Conservation (phyloP, 2,888 invertebrate genomes). For the Pedicia rivosa region DNA sequence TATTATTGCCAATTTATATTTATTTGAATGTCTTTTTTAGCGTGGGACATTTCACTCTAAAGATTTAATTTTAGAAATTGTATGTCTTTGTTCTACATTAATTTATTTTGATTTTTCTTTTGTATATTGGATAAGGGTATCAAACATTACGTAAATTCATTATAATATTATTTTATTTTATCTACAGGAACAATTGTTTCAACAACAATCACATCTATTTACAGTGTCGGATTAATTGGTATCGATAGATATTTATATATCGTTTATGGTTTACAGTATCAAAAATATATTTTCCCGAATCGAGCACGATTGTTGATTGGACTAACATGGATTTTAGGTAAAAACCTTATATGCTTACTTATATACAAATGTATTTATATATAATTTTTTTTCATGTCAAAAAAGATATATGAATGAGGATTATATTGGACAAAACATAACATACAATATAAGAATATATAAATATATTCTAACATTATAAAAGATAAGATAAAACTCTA, state of each 20-base stretch:
- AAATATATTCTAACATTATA: not conserved
- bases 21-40: too few species aligned
- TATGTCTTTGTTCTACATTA: too few species aligned
- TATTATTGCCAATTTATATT: too few species aligned
- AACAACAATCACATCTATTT: constrained; percentile 44
- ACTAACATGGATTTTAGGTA: constrained; percentile 40
- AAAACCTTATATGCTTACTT: too few species aligned
- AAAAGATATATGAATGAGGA: too few species aligned
- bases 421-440: not conserved
- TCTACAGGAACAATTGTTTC: constrained; percentile 42
- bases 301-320: constrained; percentile 38
- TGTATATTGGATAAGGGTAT: too few species aligned
- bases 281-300: constrained; percentile 40
- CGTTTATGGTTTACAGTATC: constrained; percentile 44
- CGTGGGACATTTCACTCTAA: too few species aligned
- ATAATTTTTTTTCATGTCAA: too few species aligned
- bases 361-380: not conserved
- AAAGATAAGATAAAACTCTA: not conserved
- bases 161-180: not conserved
- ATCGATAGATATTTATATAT: constrained; percentile 48
- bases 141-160: too few species aligned
- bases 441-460: not conserved
- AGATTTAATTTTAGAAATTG: too few species aligned
- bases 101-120: too few species aligned
- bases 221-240: constrained; percentile 45